Evolutionary conservation across 2,113 vertebrate genomes (phyloP), one percentile per base, ranked within the genome.

Genomic region (Aplodontia rufa): DNA sequence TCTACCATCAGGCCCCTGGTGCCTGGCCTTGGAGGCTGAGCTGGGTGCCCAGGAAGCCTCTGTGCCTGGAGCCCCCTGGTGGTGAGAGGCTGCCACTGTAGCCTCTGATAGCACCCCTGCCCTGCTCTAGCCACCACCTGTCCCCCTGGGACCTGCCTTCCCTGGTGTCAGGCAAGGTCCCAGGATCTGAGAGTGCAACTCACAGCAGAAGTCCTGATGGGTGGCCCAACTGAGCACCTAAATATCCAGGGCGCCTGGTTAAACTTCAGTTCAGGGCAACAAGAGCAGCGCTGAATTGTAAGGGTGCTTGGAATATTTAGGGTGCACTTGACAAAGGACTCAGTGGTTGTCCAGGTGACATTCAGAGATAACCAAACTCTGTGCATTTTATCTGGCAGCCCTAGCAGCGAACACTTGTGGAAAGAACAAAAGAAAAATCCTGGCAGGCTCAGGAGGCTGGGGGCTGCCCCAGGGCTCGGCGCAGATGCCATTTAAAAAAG

Each of bases 271-370:
- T 6, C 5, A 22, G 81, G 30, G 17, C 30, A 24, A 5, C 32
- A 10, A 35, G 9, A 51, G 1, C 8, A 5, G 5, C 3, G 37
- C 28, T 47, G 58, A 19, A 19, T 1, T 5, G 2, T 32, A 5
- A 53, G 24, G 22, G 55, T 28, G 24, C 55, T 24, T 9, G 64
- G 6, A 0, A 26, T 3, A 3, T 5, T 13, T 1, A 12, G 16
- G 49, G 10, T 10, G 7, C 11, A 37, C 3, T 53, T 1, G 16
- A 2, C 45, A 6, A 0, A 17, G 8, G 10, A 3, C 5, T 5
- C 0, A 0, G 19, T 8, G 0, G 0, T 4, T 4, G 32, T n/a
- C 0, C 16, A 7, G 17, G 2, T 26, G 81, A 16, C 2, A 8
- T 4, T 24, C 62, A 6, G 87, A 24, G n/a, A 22, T 0, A 13